Conservation (phyloP, 2,113 vertebrate genomes). For the Alectura lathami region DNA sequence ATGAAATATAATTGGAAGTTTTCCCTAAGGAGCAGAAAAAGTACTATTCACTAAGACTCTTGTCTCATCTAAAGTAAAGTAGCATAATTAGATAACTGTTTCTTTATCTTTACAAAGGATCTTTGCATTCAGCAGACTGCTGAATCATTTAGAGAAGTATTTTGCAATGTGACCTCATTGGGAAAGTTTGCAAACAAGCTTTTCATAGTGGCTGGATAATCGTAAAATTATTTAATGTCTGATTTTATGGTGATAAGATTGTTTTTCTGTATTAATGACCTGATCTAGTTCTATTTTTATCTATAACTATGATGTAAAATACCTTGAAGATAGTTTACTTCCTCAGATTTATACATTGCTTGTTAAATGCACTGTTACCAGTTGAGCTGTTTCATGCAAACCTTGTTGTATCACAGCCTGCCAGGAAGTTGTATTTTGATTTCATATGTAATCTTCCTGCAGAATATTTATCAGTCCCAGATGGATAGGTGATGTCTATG, state of each 20-base stretch:
- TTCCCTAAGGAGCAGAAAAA: slow-evolving; percentile 48
- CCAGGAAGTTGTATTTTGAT: neutral
- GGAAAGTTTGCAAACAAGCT: neutral
- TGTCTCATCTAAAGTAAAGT: slow-evolving; percentile 22
- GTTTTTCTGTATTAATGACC: neutral
- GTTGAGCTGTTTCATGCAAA: neutral
- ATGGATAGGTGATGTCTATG: neutral
- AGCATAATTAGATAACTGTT: slow-evolving; percentile 24
- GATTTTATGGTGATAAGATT: neutral
- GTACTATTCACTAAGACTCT: slow-evolving; percentile 18
- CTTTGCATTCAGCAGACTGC: neutral
- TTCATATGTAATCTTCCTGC: neutral
- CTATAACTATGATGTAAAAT: neutral
- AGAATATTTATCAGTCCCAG: neutral
- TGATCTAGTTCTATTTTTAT: neutral
- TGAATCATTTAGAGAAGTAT: slow-evolving; percentile 15
- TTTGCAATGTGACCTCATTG: neutral
- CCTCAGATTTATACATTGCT: neutral
- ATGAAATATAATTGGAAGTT: slow-evolving; percentile 55
- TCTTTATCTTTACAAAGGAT: neutral
- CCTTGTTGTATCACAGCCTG: neutral
- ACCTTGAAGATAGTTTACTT: neutral
- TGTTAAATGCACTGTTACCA: neutral
- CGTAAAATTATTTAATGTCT: neutral
- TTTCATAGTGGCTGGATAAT: neutral